Evolutionary conservation across 2,797 vertebrate genomes (phyloP).

Genomic region (Adelosebastes latens): DNA sequence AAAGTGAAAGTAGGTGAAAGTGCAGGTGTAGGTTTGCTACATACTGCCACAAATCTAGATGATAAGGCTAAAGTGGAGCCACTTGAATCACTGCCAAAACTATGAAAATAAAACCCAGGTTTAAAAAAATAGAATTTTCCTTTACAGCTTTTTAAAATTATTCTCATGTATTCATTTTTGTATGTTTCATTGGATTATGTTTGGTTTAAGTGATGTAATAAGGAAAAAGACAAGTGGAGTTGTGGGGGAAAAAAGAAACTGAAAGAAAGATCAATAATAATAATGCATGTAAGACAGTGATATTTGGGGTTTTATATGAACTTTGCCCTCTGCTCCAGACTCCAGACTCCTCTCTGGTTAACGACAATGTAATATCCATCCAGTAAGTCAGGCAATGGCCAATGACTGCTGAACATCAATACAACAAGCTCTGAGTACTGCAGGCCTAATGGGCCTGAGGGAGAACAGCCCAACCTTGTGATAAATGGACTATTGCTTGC

Average conservation of each 20-base stretch:
- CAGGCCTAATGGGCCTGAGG: constrained; percentile 65
- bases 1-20: background rate
- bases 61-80: background rate
- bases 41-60: background rate
- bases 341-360: constrained; percentile 34
- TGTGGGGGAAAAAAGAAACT: background rate
- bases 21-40: background rate
- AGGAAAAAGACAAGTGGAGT: background rate
- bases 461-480: constrained; percentile 37
- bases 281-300: background rate
- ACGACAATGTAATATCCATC: constrained; percentile 29
- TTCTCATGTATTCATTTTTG: background rate
- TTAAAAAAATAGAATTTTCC: background rate
- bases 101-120: background rate
- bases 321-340: background rate
- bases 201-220: background rate
- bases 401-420: constrained; percentile 55
- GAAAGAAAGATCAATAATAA: constrained; percentile 2
- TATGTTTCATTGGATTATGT: background rate
- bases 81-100: background rate
- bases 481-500: constrained; percentile 52
- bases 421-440: constrained; percentile 55
- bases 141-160: background rate
- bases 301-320: background rate
- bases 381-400: constrained; percentile 32